These are phyloP conservation scores for Amiota mariae DNA, from an alignment of 2,888 invertebrate genomes.

Conservation along the genomic window DNA sequence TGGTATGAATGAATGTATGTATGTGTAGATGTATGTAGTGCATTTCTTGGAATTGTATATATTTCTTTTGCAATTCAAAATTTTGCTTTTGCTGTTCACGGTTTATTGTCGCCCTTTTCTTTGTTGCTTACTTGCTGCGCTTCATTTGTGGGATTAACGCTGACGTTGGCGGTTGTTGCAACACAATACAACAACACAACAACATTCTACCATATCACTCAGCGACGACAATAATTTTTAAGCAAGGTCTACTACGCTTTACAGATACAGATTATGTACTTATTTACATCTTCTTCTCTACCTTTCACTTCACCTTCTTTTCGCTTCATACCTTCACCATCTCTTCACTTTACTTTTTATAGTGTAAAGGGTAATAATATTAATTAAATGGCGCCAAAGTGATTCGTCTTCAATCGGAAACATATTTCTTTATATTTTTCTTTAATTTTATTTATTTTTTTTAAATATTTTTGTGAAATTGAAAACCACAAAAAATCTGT, in stretches of 20 bases:
- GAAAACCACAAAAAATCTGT: too few relatives aligned
- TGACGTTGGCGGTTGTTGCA: too few relatives aligned
- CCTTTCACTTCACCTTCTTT: too few relatives aligned
- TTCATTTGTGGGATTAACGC: constrained; percentile 4
- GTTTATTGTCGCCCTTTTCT: not conserved
- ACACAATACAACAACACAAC: not conserved
- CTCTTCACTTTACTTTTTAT: too few relatives aligned
- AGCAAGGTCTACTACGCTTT: too few relatives aligned
- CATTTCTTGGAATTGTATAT: constrained; percentile 57
- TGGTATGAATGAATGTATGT: too few relatives aligned
- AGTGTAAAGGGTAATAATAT: too few relatives aligned
- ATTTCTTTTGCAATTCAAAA: not conserved
- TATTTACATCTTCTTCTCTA: too few relatives aligned
- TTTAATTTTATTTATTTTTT: not conserved
- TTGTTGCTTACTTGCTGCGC: not conserved
- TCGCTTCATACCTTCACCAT: too few relatives aligned
- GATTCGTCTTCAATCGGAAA: not conserved
- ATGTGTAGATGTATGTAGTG: constrained; percentile 59
- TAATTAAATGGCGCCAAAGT: constrained; percentile 5
- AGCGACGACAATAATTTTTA: too few relatives aligned
- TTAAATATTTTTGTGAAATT: not conserved
- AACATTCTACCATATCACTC: not conserved
- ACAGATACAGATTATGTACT: too few relatives aligned
- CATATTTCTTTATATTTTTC: not conserved
- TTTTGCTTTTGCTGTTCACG: not conserved